phyloP scores from a whole-genome alignment of 1,140 invertebrate species.

The Conus betulinus region DNA sequence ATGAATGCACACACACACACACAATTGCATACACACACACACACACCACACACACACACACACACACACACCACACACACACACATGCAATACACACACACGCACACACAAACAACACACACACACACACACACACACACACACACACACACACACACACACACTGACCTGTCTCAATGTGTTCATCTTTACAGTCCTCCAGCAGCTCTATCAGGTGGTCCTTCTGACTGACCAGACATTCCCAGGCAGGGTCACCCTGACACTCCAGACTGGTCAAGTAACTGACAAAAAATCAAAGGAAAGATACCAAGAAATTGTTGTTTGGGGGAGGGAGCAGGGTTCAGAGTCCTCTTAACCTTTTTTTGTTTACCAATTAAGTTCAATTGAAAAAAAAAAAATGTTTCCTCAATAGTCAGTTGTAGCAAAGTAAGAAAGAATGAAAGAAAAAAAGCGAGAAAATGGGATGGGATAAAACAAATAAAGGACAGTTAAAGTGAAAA shows the following conservation, averaged over 20 bases:
- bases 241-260: constrained; percentile 93
- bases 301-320: constrained; percentile 9
- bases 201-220: constrained; percentile 83
- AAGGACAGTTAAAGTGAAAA: no score
- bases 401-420: no score
- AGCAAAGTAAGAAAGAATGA: no score
- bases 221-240: constrained; percentile 87
- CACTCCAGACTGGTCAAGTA: constrained; percentile 82
- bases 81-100: not conserved
- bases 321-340: no score
- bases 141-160: not conserved
- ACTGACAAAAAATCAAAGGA: constrained; percentile 65
- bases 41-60: not conserved
- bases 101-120: not conserved
- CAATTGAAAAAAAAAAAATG: no score
- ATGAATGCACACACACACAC: not conserved
- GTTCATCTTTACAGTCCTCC: constrained; percentile 73
- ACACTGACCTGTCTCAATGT: constrained; percentile 59
- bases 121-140: not conserved
- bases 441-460: no score
- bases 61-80: not conserved
- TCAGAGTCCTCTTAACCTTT: no score
- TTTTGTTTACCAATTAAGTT: no score
- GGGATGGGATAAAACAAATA: no score
- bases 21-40: not conserved